These are phyloP conservation scores for Hypotaenidia philippensis DNA, from an alignment of 2,797 vertebrate species.

Conservation along the genomic window DNA sequence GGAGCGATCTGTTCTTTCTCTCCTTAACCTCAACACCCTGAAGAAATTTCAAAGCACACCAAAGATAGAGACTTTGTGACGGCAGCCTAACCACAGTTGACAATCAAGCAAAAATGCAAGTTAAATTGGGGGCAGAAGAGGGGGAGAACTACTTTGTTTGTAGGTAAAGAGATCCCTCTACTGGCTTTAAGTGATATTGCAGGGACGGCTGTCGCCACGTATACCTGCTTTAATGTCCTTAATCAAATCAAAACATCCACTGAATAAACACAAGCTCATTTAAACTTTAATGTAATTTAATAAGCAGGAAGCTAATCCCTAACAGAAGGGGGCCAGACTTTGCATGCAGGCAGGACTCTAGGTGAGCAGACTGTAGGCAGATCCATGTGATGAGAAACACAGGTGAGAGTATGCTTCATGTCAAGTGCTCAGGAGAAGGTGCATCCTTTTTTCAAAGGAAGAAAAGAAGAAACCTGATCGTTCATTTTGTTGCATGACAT, in stretches of 20 bases:
- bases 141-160: not conserved
- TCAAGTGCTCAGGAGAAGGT: not conserved
- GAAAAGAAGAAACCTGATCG: not conserved
- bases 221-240: not conserved
- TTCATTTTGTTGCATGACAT: not conserved
- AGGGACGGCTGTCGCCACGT: not conserved
- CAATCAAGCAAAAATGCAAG: conserved; percentile 24
- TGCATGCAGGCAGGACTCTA: not conserved
- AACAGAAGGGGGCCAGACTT: not conserved
- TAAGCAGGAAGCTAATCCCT: conserved; percentile 7
- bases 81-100: conserved; percentile 50
- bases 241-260: conserved; percentile 18
- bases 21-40: conserved; percentile 45
- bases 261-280: conserved; percentile 25
- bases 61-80: conserved; percentile 44
- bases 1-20: conserved; percentile 52
- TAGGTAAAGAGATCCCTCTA: conserved; percentile 65
- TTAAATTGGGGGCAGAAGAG: not conserved
- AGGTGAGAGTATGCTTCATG: not conserved
- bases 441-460: not conserved
- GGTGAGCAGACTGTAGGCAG: not conserved
- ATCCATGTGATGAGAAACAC: not conserved
- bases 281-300: conserved; percentile 29
- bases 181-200: conserved; percentile 46
- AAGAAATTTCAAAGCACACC: conserved; percentile 60